Percentiles rank a stretch among this genome's conserved stretches.
phyloP scores from a whole-genome alignment of 2,797 vertebrate species.

The Hapalemur alaotrensis region DNA sequence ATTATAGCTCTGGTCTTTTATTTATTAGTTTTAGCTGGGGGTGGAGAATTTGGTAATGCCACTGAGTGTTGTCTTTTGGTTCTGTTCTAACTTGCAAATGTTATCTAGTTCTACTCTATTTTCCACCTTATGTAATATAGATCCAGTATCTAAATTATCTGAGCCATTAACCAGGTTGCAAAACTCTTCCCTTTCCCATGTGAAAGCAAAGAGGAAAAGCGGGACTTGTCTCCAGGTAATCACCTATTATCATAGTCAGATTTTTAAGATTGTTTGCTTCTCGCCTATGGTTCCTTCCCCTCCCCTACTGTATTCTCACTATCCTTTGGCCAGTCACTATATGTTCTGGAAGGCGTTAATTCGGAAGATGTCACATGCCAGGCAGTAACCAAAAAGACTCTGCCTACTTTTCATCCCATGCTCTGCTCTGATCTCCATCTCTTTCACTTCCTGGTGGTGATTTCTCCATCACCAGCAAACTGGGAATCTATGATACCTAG shows the following conservation, averaged over 20 bases:
- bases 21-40: constrained; percentile 59
- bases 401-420: not conserved
- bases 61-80: constrained; percentile 6
- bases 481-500: not conserved
- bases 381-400: not conserved
- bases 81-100: constrained; percentile 66
- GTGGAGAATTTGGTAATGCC: constrained; percentile 41
- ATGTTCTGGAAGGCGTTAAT: not conserved
- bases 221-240: not conserved
- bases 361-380: not conserved
- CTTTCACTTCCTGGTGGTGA: not conserved
- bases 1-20: constrained; percentile 28
- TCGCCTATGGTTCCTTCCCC: not conserved
- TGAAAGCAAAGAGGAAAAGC: not conserved
- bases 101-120: constrained; percentile 41
- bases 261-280: not conserved
- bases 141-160: constrained; percentile 25
- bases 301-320: not conserved
- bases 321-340: not conserved
- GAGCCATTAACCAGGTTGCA: constrained; percentile 20
- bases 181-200: not conserved
- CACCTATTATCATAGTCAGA: not conserved
- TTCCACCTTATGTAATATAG: constrained; percentile 54
- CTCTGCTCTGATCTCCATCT: not conserved
- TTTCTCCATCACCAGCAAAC: not conserved